These are phyloP conservation scores for Anarsia innoxiella DNA, from an alignment of 2,888 invertebrate species.

Conservation along the genomic window DNA sequence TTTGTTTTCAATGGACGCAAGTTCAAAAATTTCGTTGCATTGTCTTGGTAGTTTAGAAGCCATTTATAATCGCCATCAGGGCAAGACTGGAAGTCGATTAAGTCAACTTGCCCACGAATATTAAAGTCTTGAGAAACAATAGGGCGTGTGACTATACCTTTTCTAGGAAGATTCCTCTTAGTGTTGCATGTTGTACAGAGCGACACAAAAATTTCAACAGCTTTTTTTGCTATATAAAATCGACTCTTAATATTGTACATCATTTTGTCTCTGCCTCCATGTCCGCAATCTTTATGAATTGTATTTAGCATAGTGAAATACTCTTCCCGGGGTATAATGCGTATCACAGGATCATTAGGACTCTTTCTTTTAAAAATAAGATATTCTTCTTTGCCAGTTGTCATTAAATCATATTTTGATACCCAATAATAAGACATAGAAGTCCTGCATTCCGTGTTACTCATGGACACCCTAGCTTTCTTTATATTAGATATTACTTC, in stretches of 20 bases:
- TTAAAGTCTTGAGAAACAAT: slow-evolving; percentile 26
- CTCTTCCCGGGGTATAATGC: no score
- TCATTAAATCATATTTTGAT: no score
- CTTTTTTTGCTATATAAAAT: slow-evolving; percentile 10
- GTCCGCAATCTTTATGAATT: no score
- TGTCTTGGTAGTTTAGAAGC: slow-evolving; percentile 27
- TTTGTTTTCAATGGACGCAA: slow-evolving; percentile 23
- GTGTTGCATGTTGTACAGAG: slow-evolving; percentile 10
- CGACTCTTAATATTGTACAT: slow-evolving; percentile 9
- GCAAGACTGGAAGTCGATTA: slow-evolving; percentile 27
- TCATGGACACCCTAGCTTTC: no score
- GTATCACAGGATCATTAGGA: no score
- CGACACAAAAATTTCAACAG: slow-evolving; percentile 11
- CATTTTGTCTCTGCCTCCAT: slow-evolving; percentile 10
- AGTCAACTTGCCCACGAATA: slow-evolving; percentile 24
- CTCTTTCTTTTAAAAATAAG: no score
- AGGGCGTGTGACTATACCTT: slow-evolving; percentile 22
- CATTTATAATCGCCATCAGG: slow-evolving; percentile 27
- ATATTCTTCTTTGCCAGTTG: no score
- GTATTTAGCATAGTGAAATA: no score
- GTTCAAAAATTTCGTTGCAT: slow-evolving; percentile 25
- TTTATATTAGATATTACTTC: no score
- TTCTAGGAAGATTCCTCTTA: slow-evolving; percentile 12
- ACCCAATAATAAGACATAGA: slow-evolving; percentile 11
- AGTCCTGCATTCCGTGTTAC: no score